A percentile compares a stretch with the other conserved stretches of the same genome.
These are phyloP conservation scores for Liodrosophila aerea DNA, from an alignment of 2,888 invertebrate genomes.

Conservation along the genomic window DNA sequence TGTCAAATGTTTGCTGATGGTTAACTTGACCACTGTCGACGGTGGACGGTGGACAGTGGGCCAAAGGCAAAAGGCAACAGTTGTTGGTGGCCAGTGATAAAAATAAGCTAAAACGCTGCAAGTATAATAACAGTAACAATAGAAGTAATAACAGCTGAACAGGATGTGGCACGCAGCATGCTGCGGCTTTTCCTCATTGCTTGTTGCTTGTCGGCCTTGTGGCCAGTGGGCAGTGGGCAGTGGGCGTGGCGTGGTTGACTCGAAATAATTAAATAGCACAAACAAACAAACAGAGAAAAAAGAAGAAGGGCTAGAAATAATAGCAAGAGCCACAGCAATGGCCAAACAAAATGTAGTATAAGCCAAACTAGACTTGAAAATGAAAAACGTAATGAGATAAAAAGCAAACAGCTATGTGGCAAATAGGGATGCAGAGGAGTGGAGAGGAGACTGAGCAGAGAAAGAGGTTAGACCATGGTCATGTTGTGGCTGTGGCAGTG, in stretches of 20 bases:
- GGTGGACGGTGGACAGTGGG: too few relatives aligned
- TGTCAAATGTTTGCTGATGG: neutral
- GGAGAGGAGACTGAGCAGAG: too few relatives aligned
- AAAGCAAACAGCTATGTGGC: conserved; percentile 7
- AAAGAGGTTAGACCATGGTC: too few relatives aligned
- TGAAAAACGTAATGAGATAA: conserved; percentile 51
- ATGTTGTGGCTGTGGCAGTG: neutral
- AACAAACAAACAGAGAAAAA: neutral
- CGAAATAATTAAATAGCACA: conserved; percentile 65
- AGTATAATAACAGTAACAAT: conserved; percentile 64
- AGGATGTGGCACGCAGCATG: conserved; percentile 34
- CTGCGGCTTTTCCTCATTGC: conserved; percentile 30
- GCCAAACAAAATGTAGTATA: neutral
- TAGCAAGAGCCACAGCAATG: neutral
- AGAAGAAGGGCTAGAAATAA: neutral
- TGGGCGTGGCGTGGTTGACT: conserved; percentile 24
- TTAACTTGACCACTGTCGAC: too few relatives aligned
- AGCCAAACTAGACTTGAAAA: conserved; percentile 29
- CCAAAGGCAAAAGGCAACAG: conserved; percentile 3
- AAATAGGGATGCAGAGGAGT: neutral
- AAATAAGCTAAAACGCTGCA: conserved; percentile 58
- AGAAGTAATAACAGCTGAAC: conserved; percentile 40
- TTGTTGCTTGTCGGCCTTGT: neutral
- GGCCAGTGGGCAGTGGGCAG: neutral
- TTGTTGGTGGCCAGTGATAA: conserved; percentile 32